Percentiles rank a stretch among this genome's conserved stretches.
Evolutionary conservation across 2,113 vertebrate genomes (phyloP).

Genomic region (Clarias magur): DNA sequence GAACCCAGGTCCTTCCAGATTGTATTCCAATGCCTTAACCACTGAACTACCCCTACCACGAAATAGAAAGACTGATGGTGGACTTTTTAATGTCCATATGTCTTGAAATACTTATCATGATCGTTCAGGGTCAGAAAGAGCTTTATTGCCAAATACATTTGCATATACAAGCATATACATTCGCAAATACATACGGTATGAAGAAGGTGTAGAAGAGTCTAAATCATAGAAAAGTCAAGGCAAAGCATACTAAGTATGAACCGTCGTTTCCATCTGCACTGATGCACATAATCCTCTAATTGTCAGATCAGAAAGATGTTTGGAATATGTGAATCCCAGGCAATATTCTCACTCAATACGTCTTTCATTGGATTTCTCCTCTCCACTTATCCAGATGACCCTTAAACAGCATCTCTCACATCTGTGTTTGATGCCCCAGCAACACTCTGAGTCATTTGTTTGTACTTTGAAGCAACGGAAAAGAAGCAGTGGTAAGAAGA

Average conservation of each 20-base stretch:
- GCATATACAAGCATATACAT: too few species aligned
- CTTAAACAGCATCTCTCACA: slow-evolving; percentile 11
- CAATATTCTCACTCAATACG: neutral
- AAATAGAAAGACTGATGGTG: neutral
- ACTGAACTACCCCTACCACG: too few species aligned
- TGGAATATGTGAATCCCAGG: neutral
- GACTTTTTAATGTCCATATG: neutral
- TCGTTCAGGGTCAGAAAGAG: neutral
- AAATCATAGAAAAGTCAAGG: neutral
- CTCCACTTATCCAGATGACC: slow-evolving; percentile 12
- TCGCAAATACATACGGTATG: neutral
- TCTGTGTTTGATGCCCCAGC: slow-evolving; percentile 14
- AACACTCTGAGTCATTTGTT: slow-evolving; percentile 35
- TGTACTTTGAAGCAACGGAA: slow-evolving; percentile 30
- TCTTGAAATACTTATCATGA: neutral
- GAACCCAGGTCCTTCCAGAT: too few species aligned
- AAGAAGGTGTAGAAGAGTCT: neutral
- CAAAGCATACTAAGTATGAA: neutral
- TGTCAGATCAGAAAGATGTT: neutral
- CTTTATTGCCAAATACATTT: too few species aligned
- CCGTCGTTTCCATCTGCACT: neutral
- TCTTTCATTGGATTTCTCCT: neutral
- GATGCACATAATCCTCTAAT: neutral
- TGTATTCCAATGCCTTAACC: too few species aligned
- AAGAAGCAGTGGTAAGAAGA: slow-evolving; percentile 14